Base-by-base conservation (phyloP, 1,140 invertebrate species). In the Euwallacea fornicatus region DNA sequence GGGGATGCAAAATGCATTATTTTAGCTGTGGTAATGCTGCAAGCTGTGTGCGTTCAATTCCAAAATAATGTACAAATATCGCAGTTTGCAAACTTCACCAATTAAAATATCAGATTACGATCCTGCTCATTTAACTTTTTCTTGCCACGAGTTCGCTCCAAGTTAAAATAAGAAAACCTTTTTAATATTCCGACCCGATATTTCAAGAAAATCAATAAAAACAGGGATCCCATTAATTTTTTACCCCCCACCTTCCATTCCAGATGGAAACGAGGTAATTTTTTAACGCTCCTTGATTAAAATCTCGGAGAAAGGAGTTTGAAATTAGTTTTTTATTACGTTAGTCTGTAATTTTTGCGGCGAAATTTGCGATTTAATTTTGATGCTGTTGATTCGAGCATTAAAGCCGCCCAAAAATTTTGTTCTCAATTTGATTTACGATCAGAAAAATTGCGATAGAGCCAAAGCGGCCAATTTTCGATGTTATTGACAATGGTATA, bases 151-250 rank as follows among this genome's bases (percentile, higher is more conserved):
- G 58, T 46, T n/a, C 44, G 43, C 62, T 61, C 46, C 46, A 42
- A 69, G 66, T 69, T 69, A 69, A 76, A 74, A 76, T 74, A 70
- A 76, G 73, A 72, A 76, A 73, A 76, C 66, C 73, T 76, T 77
- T 73, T 77, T 76, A 77, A 77, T 76, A 75, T 75, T 76, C 73
- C 70, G 74, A 74, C 76, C 73, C 73, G 72, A 76, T 76, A 75
- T 73, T 60, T 73, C 62, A 55, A 59, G 68, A 75, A 77, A 76
- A 77, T 77, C 76, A 72, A 76, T 77, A 76, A 75, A 76, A 76
- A 73, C 72, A 74, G 75, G 76, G 73, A 77, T 77, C 76, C 73
- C 75, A 76, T 77, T 76, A 77, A 74, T 76, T 76, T 76, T 76
- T 77, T 76, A 69, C 76, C 70, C 67, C 55, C 8, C 33, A 8